Base-by-base conservation (phyloP, 2,888 invertebrate species). In the Zelleria hepariella region DNA sequence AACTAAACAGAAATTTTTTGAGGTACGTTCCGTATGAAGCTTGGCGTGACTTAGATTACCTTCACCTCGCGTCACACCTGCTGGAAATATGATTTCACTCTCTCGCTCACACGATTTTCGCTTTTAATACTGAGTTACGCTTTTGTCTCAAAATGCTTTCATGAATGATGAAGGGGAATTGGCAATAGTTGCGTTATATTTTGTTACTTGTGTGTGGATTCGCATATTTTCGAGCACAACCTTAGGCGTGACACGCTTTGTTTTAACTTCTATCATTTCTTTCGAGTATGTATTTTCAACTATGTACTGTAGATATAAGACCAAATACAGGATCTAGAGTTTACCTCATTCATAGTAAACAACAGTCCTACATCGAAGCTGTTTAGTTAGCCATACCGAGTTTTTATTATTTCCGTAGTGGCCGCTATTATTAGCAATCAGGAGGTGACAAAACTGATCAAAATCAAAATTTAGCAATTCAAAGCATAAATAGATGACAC, bases 1-100 rank as follows among this genome's bases (percentile, higher is more conserved):
- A 49, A 61, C 63, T 59, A 74, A 70, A 78, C 85, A 87, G 88
- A 88, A 87, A 87, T 76, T 84, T 88, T 66, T 78, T 88, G 82
- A 88, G 88, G 87, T 88, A 88, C 74, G 87, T 88, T 80, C 23
- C 32, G 15, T 42, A 42, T 15, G 5, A 42, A 54, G 56, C 59
- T 55, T 55, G 48, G 59, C 53, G 54, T 58, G 58, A 20, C 8
- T 49, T 57, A 23, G 42, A 47, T 8, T 25, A 15, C 25, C 10
- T n/a, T 71, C 78, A 78, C 78, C 75, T 76, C 80, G 74, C 48
- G 49, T 42, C 32, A 42, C 32, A 21, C 54, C n/a, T 25, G 54
- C 73, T 75, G 66, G 66, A 61, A 70, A 74, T 74, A n/a, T 42
- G 20, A n/a, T 42, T n/a, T 15, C 20, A 25, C 10, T 5, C 10